Evolutionary conservation across 2,113 vertebrate genomes (phyloP), one percentile per base, ranked within the genome.

Genomic region (Vulpes ferrilata): DNA sequence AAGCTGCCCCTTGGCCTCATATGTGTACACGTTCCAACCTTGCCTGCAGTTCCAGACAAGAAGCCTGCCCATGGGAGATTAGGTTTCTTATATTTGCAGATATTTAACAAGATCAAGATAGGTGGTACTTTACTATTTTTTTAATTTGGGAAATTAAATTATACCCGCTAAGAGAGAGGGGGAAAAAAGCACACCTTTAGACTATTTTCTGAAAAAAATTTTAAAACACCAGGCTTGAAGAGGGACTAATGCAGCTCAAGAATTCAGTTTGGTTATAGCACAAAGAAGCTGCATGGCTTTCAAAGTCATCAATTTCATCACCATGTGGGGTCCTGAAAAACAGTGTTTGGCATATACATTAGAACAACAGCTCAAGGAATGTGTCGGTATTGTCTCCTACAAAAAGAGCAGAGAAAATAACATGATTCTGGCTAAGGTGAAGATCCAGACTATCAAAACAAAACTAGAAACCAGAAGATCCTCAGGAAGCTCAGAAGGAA

Each of bases 331-430:
- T 90, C 48, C 95, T 64, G 48, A 27, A 59, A 82, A 93, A 59
- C 1, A 23, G 43, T 16, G n/a, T 79, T 81, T 91, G 80, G 64
- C 62, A 91, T 23, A 67, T 30, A 35, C 2, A 35, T 13, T 13
- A 90, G n/a, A 85, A 13, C 30, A 65, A 80, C 92, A 89, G 71
- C 81, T 84, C 94, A 53, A 91, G 53, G 30, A 85, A 93, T 80
- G 35, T 55, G 5, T 74, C 57, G 23, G 80, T 35, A 57, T 55
- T 38, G 25, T 76, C 85, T 87, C 32, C 84, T 87, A 19, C 60
- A 51, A 43, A 78, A 93, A 64, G 48, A 88, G 80, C 57, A 87
- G 48, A 94, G 62, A 57, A 65, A 94, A 86, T 53, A 23, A 78
- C 38, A 69, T 20, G 35, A 89, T 71, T 69, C 74, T 27, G 60